Base-by-base conservation (phyloP, 2,888 invertebrate genomes). In the Stenodema calcarata region DNA sequence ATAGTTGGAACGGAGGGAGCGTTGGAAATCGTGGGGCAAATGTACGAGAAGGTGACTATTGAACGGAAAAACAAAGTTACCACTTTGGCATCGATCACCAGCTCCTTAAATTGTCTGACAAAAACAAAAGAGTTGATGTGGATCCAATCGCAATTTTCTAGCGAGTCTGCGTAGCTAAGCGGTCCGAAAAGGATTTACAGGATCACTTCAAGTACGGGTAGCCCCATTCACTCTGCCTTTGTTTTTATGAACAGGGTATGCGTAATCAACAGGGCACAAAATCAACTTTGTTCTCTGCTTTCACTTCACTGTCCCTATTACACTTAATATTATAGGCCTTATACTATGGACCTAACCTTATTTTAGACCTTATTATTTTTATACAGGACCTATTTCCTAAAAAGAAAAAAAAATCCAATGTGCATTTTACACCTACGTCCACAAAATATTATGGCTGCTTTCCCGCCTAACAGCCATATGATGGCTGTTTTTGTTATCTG, bases 91-190 rank as follows among this genome's bases (percentile, higher is more conserved):
- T 44, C 35, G n/a, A 73, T 35, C 30, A 30, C 30, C 73, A 73
- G 4, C 35, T 35, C 35, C 4, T 76, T 16, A 76, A 76, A 18
- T 7, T 80, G 14, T 12, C n/a, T n/a, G n/a, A n/a, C n/a, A n/a
- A 27, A 30, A 50, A 80, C 80, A 80, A 50, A 16, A 11, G n/a
- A 4, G 78, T 88, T 76, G 70, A 75, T 7, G 84, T 90, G n/a
- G 89, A 90, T 83, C 88, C 90, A 44, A 42, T 88, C 0, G 73
- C 89, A 27, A 70, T 90, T 11, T 90, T 90, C 80, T 89, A 89
- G 80, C 62, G 89, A 80, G 89, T 90, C 42, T 89, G 87, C 12
- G 85, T 89, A 11, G n/a, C 87, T 27, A 89, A 89, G 41, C 54
- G 87, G 18, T 88, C 79, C 18, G 87, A 90, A 81, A 87, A 88